Evolutionary conservation across 2,797 vertebrate genomes (phyloP), one percentile per base, ranked within the genome.

Genomic region (Karalla daura): DNA sequence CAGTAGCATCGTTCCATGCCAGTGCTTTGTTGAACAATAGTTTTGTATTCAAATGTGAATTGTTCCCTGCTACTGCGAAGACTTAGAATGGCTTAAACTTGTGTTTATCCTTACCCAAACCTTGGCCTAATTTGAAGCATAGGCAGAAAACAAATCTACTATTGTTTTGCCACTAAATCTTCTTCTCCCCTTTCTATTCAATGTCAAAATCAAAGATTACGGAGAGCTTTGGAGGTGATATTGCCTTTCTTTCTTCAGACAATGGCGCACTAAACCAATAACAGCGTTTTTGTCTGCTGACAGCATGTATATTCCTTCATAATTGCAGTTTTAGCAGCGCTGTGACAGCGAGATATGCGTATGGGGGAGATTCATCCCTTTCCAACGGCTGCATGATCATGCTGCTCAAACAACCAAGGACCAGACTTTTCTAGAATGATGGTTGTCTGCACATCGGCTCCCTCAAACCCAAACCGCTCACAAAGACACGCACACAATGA

Each of bases 121-220:
- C 87, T 64, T 86, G 90, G 90, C 89, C 89, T 86, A 88, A 91
- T 91, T 89, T 88, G 78, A 90, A 77, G 80, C 83, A 75, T 86
- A 90, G 36, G 84, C 86, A 56, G 73, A 78, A 85, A 86, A 91
- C 91, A 93, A 93, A 92, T 87, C 86, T 78, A 70, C 79, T 76
- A 91, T 94, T 93, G 90, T 93, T 85, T 80, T 59, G 15, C 54
- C 52, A 63, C 74, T 72, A 88, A 92, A 88, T 86, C 90, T 81
- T 80, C 86, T 78, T 80, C 81, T 88, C 67, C 62, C 54, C 81
- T 78, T 70, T 81, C 82, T 62, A 84, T 88, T 88, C 87, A 70
- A 63, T 86, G 83, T 90, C 84, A 89, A 87, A 92, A 92, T 92
- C 86, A 80, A 90, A 92, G 92, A 93, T 92, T 93, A 92, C 20